Evolutionary conservation across 1,140 invertebrate genomes (phyloP).

Genomic region (Drosophila kurseongensis): DNA sequence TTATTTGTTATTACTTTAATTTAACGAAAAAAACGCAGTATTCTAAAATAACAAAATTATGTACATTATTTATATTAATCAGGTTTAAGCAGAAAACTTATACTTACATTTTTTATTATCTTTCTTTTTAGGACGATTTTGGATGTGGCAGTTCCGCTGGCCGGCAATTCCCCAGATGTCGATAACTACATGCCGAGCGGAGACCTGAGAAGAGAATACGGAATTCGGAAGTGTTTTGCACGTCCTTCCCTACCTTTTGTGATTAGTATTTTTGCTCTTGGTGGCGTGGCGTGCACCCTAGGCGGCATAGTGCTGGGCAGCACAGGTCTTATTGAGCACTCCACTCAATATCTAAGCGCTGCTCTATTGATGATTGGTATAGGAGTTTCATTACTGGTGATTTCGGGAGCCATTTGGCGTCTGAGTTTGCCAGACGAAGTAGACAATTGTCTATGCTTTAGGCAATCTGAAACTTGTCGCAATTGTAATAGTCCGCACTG

Average conservation of each 20-base stretch:
- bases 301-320: constrained; percentile 81
- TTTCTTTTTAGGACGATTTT: constrained; percentile 49
- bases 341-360: constrained; percentile 79
- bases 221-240: constrained; percentile 74
- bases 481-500: constrained; percentile 80
- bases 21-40: too few species aligned
- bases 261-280: constrained; percentile 80
- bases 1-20: too few species aligned
- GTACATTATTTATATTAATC: too few species aligned
- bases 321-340: constrained; percentile 78
- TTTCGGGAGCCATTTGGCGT: constrained; percentile 79
- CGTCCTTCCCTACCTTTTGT: constrained; percentile 79
- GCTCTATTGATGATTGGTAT: constrained; percentile 82
- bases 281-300: constrained; percentile 77
- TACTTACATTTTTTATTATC: background rate
- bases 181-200: constrained; percentile 19
- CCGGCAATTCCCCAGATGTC: constrained; percentile 33
- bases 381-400: constrained; percentile 76
- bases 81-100: too few species aligned
- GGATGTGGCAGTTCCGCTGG: constrained; percentile 56
- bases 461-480: constrained; percentile 73
- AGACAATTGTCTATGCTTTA: constrained; percentile 73
- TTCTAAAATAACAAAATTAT: too few species aligned
- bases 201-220: constrained; percentile 30
- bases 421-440: constrained; percentile 73